Evolutionary conservation across 2,797 vertebrate species (phyloP).

Genomic region (Rhynchonycteris naso): DNA sequence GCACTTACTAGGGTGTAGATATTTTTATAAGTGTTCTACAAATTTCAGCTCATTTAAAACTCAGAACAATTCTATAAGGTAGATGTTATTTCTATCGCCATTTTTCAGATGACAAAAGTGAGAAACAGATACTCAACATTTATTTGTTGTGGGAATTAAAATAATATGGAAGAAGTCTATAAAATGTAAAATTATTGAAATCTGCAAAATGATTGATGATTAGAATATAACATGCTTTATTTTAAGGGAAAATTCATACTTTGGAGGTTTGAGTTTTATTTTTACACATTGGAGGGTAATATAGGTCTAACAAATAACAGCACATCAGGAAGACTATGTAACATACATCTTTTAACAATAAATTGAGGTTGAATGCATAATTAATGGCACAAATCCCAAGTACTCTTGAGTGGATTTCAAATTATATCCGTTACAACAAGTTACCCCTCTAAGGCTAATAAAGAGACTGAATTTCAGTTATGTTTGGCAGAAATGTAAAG

Average conservation of each 20-base stretch:
- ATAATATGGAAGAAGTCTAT: background rate
- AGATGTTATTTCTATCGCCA: background rate
- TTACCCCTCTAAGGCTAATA: background rate
- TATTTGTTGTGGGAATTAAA: conserved; percentile 22
- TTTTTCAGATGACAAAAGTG: conserved; percentile 16
- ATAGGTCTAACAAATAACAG: background rate
- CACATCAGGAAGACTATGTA: conserved; percentile 7
- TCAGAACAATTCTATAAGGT: background rate
- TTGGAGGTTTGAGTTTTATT: conserved; percentile 20
- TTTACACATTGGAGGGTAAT: background rate
- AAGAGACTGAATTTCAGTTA: background rate
- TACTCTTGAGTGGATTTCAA: background rate
- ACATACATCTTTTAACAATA: conserved; percentile 6
- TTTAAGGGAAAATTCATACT: conserved; percentile 33
- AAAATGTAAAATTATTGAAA: background rate
- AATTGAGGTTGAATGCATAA: background rate
- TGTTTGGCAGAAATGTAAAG: background rate
- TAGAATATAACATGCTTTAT: background rate
- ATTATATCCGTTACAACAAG: background rate
- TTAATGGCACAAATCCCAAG: background rate
- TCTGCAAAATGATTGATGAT: conserved; percentile 30
- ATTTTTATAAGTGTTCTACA: background rate
- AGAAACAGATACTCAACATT: background rate
- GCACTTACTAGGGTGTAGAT: background rate
- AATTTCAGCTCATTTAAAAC: conserved; percentile 26